A percentile compares a stretch with the other conserved stretches of the same genome.
Conservation (phyloP, 2,888 invertebrate genomes). For the Phyto melanocephala region DNA sequence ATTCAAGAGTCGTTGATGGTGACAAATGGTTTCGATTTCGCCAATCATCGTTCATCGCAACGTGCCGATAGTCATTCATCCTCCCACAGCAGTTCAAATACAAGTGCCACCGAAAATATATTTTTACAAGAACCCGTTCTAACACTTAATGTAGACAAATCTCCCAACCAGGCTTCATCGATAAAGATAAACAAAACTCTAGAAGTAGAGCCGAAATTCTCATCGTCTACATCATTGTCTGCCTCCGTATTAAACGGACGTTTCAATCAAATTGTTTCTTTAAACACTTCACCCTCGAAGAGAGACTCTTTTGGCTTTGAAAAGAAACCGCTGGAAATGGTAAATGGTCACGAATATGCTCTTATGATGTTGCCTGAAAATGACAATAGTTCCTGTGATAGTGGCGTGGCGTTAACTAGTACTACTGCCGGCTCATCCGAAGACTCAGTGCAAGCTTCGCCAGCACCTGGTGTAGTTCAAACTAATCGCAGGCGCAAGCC, state of each 20-base stretch:
- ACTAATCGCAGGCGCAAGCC: constrained; percentile 73
- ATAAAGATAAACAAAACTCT: constrained; percentile 78
- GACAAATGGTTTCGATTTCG: constrained; percentile 67
- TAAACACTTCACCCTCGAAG: constrained; percentile 70
- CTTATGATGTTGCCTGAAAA: constrained; percentile 71
- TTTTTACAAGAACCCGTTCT: constrained; percentile 79
- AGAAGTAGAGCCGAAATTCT: constrained; percentile 75
- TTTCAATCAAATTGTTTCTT: constrained; percentile 76
- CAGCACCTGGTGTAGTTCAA: constrained; percentile 27
- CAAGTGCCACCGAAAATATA: constrained; percentile 74
- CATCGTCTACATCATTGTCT: constrained; percentile 73
- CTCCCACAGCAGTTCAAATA: constrained; percentile 70
- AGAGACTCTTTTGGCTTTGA: constrained; percentile 63
- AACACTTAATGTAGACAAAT: constrained; percentile 77
- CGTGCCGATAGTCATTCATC: constrained; percentile 71
- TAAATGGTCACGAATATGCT: constrained; percentile 49
- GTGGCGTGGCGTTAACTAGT: constrained; percentile 76
- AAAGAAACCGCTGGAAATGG: constrained; percentile 42
- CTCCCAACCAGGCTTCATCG: constrained; percentile 77
- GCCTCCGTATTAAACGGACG: constrained; percentile 74
- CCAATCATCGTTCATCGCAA: constrained; percentile 62
- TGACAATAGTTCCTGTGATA: constrained; percentile 79
- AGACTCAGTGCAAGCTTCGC: constrained; percentile 38
- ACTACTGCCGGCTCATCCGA: constrained; percentile 53
- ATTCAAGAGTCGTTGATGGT: constrained; percentile 63